These are phyloP conservation scores for Lordiphosa clarofinis DNA, from an alignment of 1,140 invertebrate genomes.

Conservation along the genomic window DNA sequence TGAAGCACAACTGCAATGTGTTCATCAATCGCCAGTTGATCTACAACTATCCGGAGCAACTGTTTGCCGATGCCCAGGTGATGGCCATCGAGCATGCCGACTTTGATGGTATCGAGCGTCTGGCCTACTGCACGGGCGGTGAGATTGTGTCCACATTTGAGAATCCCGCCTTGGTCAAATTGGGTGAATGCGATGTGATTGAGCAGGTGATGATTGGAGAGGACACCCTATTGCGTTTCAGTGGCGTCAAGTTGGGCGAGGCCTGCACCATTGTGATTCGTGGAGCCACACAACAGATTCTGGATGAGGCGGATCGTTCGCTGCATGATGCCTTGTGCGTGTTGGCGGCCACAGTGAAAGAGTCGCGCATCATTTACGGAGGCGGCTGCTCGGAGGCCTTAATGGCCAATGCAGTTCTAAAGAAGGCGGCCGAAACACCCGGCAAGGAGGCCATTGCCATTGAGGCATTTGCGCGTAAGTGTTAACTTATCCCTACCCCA, in stretches of 20 bases:
- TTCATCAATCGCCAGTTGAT: constrained; percentile 99
- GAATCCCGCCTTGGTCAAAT: constrained; percentile 92
- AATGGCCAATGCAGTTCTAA: constrained; percentile 95
- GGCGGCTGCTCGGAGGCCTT: constrained; percentile 97
- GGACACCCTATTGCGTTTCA: constrained; percentile 96
- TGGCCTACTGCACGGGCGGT: constrained; percentile 97
- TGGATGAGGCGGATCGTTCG: constrained; percentile 99
- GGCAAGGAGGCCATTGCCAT: constrained; percentile 99
- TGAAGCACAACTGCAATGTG: constrained; percentile 97
- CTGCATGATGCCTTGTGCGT: constrained; percentile 99
- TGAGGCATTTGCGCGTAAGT: constrained; percentile 91
- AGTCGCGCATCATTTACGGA: constrained; percentile 94
- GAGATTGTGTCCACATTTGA: constrained; percentile 99
- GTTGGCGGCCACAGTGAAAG: constrained; percentile 95
- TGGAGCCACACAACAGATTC: constrained; percentile 99
- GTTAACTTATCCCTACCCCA: too few relatives aligned
- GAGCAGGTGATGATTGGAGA: constrained; percentile 99
- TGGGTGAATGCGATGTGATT: constrained; percentile 96
- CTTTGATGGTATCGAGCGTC: constrained; percentile 98
- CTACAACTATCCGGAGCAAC: constrained; percentile 99
- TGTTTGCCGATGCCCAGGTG: constrained; percentile 98
- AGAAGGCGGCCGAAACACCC: constrained; percentile 91
- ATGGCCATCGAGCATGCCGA: constrained; percentile 99
- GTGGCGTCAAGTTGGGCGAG: constrained; percentile 95
- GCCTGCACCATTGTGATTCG: constrained; percentile 98